Conservation (phyloP, 2,888 invertebrate genomes). For the Macaria liturata region DNA sequence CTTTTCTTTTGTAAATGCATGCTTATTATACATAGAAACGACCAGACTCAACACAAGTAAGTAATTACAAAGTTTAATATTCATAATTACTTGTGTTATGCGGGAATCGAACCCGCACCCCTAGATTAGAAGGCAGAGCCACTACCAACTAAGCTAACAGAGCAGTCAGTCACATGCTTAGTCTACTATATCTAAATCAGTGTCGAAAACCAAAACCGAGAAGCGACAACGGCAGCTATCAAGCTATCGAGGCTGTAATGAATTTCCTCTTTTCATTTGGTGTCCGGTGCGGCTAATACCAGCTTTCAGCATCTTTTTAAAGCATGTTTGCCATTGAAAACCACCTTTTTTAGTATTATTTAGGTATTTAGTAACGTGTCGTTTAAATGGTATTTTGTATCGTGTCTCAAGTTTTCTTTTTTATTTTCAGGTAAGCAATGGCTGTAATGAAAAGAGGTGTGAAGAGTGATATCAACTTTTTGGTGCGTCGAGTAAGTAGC, state of each 20-base stretch:
- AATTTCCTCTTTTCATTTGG: constrained; percentile 67
- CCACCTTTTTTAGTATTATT: constrained; percentile 12
- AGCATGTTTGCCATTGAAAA: constrained; percentile 14
- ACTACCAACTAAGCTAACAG: too few species aligned
- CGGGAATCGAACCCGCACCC: too few species aligned
- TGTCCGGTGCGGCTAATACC: constrained; percentile 43
- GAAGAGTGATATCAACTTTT: neutral
- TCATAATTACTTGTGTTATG: too few species aligned
- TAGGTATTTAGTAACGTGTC: constrained; percentile 5
- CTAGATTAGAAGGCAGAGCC: too few species aligned
- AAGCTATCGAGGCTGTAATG: constrained; percentile 55
- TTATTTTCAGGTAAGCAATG: constrained; percentile 14
- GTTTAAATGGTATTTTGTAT: constrained; percentile 15
- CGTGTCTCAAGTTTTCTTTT: constrained; percentile 3
- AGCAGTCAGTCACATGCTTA: too few species aligned
- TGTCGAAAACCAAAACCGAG: constrained; percentile 55
- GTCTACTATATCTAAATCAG: neutral
- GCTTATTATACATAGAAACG: too few species aligned
- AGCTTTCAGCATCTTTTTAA: constrained; percentile 15
- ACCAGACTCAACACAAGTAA: too few species aligned
- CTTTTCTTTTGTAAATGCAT: too few species aligned
- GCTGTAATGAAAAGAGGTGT: constrained; percentile 1
- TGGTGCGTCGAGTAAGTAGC: neutral
- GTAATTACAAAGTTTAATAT: too few species aligned
- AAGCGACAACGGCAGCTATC: constrained; percentile 44